Base-by-base conservation (phyloP, 2,888 invertebrate genomes). In the Neoascia interrupta region DNA sequence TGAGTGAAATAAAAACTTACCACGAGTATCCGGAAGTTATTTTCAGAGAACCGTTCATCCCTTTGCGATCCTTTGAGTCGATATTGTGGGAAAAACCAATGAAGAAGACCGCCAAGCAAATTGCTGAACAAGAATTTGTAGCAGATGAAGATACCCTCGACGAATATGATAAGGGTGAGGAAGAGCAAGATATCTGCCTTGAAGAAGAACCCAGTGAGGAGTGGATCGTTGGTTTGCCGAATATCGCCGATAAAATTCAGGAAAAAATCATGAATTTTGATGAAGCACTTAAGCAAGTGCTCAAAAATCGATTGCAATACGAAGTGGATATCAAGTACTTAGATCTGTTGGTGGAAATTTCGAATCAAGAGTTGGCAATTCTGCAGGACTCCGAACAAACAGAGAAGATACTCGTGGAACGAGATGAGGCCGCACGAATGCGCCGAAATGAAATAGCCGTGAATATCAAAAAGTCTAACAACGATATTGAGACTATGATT, bases 311-410 rank as follows among this genome's bases (percentile, higher is more conserved):
- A 19, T 88, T 92, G 10, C 87, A 91, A 3, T 90, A 92, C 1
- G 90, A 92, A 84, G 90, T 92, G 34, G 88, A 90, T 15, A 87
- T 90, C 0, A 89, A 90, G 69, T 91, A 94, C 51, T 88, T 94
- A 61, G 91, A 93, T 76, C 39, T 43, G 3, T 26, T 84, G 93
- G 21, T 92, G 91, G 84, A 86, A 43, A 90, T 93, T 16, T 92
- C 92, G 16, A 84, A 94, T 83, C 92, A 94, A 85, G 95, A 96
- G 86, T 89, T 95, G 84, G 90, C 92, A 45, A 92, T 96, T 13
- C 86, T 95, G 8, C 93, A 93, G 83, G 92, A 93, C 37, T 95
- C 93, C 83, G 95, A 95, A 85, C 90, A 91, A 2, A 91, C 91
- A 31, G 95, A 96, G 86, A 91, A 92, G 81, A 85, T 89, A 43